Evolutionary conservation across 2,888 invertebrate species (phyloP).

Genomic region (Leucania comma): DNA sequence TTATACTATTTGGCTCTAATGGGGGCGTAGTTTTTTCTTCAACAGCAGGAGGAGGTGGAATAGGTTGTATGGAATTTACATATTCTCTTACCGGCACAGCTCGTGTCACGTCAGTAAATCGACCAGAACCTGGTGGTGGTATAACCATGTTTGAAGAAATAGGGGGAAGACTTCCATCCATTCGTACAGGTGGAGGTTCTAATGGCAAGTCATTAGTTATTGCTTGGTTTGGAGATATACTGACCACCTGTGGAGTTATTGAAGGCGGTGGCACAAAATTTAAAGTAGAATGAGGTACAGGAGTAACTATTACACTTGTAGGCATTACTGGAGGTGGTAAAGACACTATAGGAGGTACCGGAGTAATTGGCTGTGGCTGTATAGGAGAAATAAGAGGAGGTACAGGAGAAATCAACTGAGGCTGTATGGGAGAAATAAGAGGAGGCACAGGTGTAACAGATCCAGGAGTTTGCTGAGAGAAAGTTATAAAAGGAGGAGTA

Average conservation of each 20-base stretch:
- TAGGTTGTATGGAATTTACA: conserved; percentile 51
- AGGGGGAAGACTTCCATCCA: conserved; percentile 45
- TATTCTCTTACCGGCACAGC: conserved; percentile 61
- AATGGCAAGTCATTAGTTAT: neutral
- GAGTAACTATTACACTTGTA: conserved; percentile 30
- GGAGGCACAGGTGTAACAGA: conserved; percentile 28
- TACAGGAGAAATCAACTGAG: conserved; percentile 7
- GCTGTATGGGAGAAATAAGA: conserved; percentile 11
- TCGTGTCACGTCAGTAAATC: conserved; percentile 66
- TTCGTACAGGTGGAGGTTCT: conserved; percentile 26
- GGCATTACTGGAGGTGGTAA: conserved; percentile 6
- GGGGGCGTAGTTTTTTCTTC: conserved; percentile 31
- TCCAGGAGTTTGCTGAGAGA: conserved; percentile 40
- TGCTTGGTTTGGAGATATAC: neutral
- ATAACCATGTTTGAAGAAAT: conserved; percentile 61
- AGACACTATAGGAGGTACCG: neutral
- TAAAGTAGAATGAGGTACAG: conserved; percentile 21
- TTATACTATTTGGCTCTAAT: conserved; percentile 24
- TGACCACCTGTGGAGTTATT: neutral
- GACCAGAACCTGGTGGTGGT: conserved; percentile 36
- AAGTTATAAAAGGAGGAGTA: conserved; percentile 31
- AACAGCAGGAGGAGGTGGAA: conserved; percentile 14
- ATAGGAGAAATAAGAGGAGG: neutral
- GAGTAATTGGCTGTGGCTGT: conserved; percentile 17
- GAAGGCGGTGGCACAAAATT: conserved; percentile 7